These are phyloP conservation scores for Cephus runcator DNA, from an alignment of 2,888 invertebrate genomes.

Conservation along the genomic window DNA sequence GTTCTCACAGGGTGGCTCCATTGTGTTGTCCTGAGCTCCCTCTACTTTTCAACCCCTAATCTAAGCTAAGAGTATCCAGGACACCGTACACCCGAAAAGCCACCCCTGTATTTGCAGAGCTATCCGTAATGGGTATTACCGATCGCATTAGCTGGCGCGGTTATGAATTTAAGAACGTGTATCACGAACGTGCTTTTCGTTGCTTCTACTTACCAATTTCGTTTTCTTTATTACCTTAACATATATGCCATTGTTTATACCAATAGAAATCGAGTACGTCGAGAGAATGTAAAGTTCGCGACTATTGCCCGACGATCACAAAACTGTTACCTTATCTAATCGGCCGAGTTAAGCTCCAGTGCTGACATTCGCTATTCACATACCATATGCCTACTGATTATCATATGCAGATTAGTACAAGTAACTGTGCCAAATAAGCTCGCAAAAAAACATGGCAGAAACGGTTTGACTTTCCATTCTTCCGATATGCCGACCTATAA, in stretches of 20 bases:
- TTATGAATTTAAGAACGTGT: slow-evolving; percentile 50
- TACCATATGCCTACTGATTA: neutral
- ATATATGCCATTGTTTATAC: neutral
- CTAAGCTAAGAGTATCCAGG: slow-evolving; percentile 32
- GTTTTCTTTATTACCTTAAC: neutral
- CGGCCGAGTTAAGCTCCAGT: neutral
- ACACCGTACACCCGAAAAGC: slow-evolving; percentile 17
- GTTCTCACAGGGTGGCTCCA: slow-evolving; percentile 49
- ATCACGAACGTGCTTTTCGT: neutral
- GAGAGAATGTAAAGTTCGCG: neutral
- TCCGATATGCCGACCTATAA: neutral
- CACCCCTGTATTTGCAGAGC: slow-evolving; percentile 50
- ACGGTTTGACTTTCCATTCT: neutral
- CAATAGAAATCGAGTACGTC: neutral
- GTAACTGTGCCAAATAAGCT: neutral
- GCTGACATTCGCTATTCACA: neutral
- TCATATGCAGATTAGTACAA: neutral
- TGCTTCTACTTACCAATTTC: neutral
- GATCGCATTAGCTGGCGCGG: slow-evolving; percentile 54
- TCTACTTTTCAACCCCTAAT: slow-evolving; percentile 33
- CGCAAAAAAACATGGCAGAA: neutral
- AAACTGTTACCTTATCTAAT: neutral
- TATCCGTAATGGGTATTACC: slow-evolving; percentile 56
- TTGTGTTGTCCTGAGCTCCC: slow-evolving; percentile 41
- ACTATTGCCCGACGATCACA: neutral